Evolutionary conservation across 1,140 invertebrate species (phyloP), one percentile per base, ranked within the genome.

Genomic region (Eumaeus atala): DNA sequence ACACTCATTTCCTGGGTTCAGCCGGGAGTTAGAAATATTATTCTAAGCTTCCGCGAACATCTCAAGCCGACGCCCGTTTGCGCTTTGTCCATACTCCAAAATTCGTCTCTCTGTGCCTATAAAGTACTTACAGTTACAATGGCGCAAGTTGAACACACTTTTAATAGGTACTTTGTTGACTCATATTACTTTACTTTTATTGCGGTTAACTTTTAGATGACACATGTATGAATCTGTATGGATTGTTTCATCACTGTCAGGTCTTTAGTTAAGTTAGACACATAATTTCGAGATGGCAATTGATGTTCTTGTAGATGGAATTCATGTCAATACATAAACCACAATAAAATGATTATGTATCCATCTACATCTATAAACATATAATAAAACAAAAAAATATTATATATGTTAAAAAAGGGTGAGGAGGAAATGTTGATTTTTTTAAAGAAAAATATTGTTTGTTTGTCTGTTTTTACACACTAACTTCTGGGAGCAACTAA

Each of bases 1-100:
- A 73, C 70, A 64, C 74, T 83, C 79, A 83, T 86, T 86, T 86
- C 83, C 83, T 81, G 67, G 70, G 64, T 69, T 72, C 69, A 66
- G 67, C 64, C 67, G 61, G 70, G 62, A 64, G 64, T 77, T 70
- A 71, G 64, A 77, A 83, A 84, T 86, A 84, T 84, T 81, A 85
- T 86, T 83, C 83, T 72, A 76, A 77, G 71, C 79, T 81, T 80
- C 76, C 74, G 68, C 68, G 68, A 77, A 75, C 73, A 72, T 74
- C 70, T 78, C 71, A 72, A n/a, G n/a, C n/a, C n/a, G n/a, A n/a
- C n/a, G 73, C 65, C 56, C 64, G 66, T 67, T 70, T 62, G 60
- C 68, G 59, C 68, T 69, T 73, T 77, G 70, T 70, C 63, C 67
- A 48, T 66, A 74, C 67, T 75, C 64, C 74, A 77, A 80, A 77